These are phyloP conservation scores for Cephus cinctus DNA, from an alignment of 1,140 invertebrate species.

Conservation along the genomic window DNA sequence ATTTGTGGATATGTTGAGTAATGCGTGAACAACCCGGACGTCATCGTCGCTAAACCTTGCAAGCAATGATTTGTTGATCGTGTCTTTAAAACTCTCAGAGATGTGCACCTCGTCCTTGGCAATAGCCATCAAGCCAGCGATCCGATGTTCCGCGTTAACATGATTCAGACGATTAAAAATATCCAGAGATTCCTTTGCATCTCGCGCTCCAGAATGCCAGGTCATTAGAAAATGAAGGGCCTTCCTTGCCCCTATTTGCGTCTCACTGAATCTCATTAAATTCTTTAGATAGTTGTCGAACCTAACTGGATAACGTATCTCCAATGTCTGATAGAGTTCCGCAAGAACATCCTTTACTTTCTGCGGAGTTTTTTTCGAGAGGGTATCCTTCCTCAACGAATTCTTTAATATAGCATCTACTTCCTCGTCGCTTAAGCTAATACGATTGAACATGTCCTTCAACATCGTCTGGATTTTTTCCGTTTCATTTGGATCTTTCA, in stretches of 20 bases:
- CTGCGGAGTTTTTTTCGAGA: conserved; percentile 24
- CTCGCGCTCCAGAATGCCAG: conserved; percentile 33
- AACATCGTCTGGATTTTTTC: conserved; percentile 34
- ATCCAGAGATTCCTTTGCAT: conserved; percentile 53
- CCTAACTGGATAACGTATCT: conserved; percentile 64
- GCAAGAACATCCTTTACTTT: conserved; percentile 29
- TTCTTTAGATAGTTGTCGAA: conserved; percentile 61
- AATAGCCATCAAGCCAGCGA: conserved; percentile 57
- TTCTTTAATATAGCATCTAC: conserved; percentile 44
- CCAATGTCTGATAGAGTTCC: conserved; percentile 56
- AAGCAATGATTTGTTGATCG: conserved; percentile 36
- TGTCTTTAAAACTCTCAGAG: conserved; percentile 33
- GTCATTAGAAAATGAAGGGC: conserved; percentile 41
- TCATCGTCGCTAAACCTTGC: conserved; percentile 44
- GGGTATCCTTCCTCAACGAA: conserved; percentile 23
- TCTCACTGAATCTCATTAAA: conserved; percentile 30
- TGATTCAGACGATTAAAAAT: conserved; percentile 70
- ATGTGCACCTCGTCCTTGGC: conserved; percentile 26
- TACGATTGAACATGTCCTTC: conserved; percentile 54
- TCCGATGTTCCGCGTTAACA: conserved; percentile 60
- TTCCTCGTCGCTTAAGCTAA: conserved; percentile 53
- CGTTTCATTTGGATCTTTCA: conserved; percentile 14
- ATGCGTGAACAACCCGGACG: conserved; percentile 31
- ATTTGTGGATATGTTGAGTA: conserved; percentile 36
- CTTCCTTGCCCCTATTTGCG: conserved; percentile 20